A percentile compares a stretch with the other conserved stretches of the same genome.
Evolutionary conservation across 2,797 vertebrate genomes (phyloP).

Genomic region (Chrosomus eos): DNA sequence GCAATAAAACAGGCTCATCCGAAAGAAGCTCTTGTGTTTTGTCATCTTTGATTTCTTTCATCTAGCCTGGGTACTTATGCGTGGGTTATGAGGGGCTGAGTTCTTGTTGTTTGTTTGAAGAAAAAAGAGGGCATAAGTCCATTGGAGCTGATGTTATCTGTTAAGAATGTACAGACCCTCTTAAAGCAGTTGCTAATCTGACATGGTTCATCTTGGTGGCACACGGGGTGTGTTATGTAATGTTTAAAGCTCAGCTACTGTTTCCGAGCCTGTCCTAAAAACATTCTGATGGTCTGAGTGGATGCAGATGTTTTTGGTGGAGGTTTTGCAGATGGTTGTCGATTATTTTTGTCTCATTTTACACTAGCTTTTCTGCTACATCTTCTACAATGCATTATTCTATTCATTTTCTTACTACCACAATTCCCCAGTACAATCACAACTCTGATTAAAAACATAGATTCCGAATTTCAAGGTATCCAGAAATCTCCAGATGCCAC

Average conservation of each 20-base stretch:
- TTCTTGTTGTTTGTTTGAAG: constrained; percentile 50
- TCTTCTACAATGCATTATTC: not conserved
- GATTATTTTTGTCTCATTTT: not conserved
- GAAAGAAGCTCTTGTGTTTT: constrained; percentile 67
- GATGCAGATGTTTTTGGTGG: constrained; percentile 45
- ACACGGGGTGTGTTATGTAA: constrained; percentile 35
- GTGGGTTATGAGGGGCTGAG: constrained; percentile 22
- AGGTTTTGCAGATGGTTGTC: constrained; percentile 14
- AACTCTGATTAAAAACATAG: constrained; percentile 2
- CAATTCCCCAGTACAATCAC: constrained; percentile 4
- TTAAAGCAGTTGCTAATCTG: constrained; percentile 38
- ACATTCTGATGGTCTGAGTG: constrained; percentile 33
- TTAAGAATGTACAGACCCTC: constrained; percentile 23
- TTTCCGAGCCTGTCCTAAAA: constrained; percentile 30
- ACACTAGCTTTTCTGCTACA: not conserved
- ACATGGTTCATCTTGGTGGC: constrained; percentile 18
- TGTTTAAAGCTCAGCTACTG: constrained; percentile 41
- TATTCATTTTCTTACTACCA: not conserved
- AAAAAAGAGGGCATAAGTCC: constrained; percentile 34
- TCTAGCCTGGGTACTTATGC: constrained; percentile 61
- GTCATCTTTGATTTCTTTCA: constrained; percentile 67
- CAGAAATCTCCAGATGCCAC: constrained; percentile 9
- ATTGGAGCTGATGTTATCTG: not conserved
- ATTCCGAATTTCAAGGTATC: not conserved
- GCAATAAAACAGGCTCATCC: constrained; percentile 69